Evolutionary conservation across 2,797 vertebrate species (phyloP), one percentile per base, ranked within the genome.

Genomic region (Aplochiton taeniatus): DNA sequence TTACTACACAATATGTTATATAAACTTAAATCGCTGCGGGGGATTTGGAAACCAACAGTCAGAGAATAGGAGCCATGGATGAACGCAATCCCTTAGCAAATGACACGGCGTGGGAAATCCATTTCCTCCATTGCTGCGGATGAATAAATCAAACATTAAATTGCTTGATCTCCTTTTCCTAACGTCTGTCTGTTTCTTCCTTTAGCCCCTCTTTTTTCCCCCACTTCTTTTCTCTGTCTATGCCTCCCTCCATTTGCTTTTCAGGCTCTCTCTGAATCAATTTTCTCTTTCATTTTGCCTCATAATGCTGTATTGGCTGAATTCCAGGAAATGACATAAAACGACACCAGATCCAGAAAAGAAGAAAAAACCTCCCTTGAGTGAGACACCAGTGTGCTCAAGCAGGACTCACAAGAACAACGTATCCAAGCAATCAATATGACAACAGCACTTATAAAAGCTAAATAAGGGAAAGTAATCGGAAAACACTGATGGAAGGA

Each of bases 381-480:
- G 19, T 63, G 41, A 70, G 66, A 73, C 74, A 45, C 80, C 56
- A 52, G 9, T 14, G 43, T 54, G 66, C 72, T 65, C 51, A 64
- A 47, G 60, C 73, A 20, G 9, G 55, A 41, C 42, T 53, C 58
- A 53, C 60, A 75, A 75, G 75, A 58, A 69, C 63, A 79, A 72
- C 64, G 52, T 45, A 61, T 68, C 41, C 73, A 57, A 46, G 63
- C 69, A 69, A 66, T 79, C 69, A 61, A 72, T 64, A 48, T 65
- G 73, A 81, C 66, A 74, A 55, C 69, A 65, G 9, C 43, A 46
- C 57, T 59, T 43, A 43, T 68, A 58, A n/a, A 59, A 6, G 19
- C n/a, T n/a, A 63, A 63, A 54, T 45, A 11, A 63, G 50, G 42
- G 19, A 18, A 53, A 53, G 41, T 53, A 18, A 63, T 53, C 41